phyloP scores from a whole-genome alignment of 92 coral and sea anemone species.

The Blastomussa wellsi region DNA sequence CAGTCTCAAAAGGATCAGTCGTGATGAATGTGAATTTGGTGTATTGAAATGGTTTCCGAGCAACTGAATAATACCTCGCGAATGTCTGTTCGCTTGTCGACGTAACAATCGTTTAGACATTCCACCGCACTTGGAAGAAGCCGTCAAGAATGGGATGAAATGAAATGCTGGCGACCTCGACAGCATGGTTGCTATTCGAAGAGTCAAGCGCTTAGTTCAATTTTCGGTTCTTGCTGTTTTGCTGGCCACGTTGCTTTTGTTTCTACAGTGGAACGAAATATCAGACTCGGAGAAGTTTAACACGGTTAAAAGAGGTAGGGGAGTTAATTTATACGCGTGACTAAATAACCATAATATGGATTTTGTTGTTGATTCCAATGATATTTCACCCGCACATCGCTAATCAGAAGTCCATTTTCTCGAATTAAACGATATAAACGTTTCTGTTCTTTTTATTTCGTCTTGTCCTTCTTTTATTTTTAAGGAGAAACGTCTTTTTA shows the following conservation, averaged over 20 bases:
- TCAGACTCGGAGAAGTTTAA: conserved; percentile 38
- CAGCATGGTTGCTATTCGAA: conserved; percentile 71
- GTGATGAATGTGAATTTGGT: neutral
- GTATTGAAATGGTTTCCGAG: neutral
- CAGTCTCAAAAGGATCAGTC: neutral
- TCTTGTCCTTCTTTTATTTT: neutral
- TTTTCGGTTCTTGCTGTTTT: conserved; percentile 58
- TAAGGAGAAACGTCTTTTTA: conserved; percentile 6
- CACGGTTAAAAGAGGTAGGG: conserved; percentile 46
- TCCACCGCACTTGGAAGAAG: neutral
- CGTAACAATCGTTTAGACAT: neutral
- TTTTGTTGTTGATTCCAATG: neutral
- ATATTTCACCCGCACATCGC: conserved; percentile 5
- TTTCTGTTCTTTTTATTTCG: neutral
- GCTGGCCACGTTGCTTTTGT: conserved; percentile 42
- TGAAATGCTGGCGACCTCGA: conserved; percentile 2
- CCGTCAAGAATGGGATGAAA: conserved; percentile 34
- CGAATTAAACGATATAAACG: neutral
- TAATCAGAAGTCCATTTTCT: neutral
- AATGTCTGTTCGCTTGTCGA: neutral
- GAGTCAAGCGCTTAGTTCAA: conserved; percentile 65
- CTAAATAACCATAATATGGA: neutral
- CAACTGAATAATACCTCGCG: neutral
- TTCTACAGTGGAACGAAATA: conserved; percentile 63
- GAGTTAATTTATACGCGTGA: conserved; percentile 19